These are phyloP conservation scores for Pseudomyrmex pallidus DNA, from an alignment of 1,140 invertebrate genomes.

Conservation along the genomic window DNA sequence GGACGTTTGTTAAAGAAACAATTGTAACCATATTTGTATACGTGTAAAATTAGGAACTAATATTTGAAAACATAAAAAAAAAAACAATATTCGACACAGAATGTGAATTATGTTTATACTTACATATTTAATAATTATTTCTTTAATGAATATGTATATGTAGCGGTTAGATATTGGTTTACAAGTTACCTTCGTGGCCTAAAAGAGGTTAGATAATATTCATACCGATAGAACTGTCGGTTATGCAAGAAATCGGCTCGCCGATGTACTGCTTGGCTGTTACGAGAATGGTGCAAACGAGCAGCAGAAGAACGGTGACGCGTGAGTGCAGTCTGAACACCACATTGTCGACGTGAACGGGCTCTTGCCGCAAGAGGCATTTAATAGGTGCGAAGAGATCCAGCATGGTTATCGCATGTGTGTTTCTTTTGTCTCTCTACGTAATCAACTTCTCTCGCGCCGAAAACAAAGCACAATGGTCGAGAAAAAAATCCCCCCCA, in stretches of 20 bases:
- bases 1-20: too few relatives aligned
- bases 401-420: conserved; percentile 66
- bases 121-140: too few relatives aligned
- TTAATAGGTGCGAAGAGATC: conserved; percentile 73
- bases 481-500: conserved; percentile 9
- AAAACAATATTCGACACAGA: too few relatives aligned
- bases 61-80: too few relatives aligned
- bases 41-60: too few relatives aligned
- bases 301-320: conserved; percentile 76
- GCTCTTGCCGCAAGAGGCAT: conserved; percentile 64
- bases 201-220: conserved; percentile 37
- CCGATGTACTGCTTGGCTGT: conserved; percentile 85
- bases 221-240: conserved; percentile 75
- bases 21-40: too few relatives aligned
- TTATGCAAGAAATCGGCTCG: conserved; percentile 85
- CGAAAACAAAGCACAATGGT: conserved; percentile 54
- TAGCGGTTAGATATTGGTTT: too few relatives aligned
- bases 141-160: too few relatives aligned
- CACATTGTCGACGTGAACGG: conserved; percentile 75
- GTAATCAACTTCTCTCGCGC: not conserved
- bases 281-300: conserved; percentile 79
- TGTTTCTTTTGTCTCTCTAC: conserved; percentile 28
- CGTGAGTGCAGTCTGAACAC: conserved; percentile 78
- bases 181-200: not conserved
- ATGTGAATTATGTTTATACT: too few relatives aligned